Evolutionary conservation across 2,888 invertebrate species (phyloP).

Genomic region (Chrysolina americana): DNA sequence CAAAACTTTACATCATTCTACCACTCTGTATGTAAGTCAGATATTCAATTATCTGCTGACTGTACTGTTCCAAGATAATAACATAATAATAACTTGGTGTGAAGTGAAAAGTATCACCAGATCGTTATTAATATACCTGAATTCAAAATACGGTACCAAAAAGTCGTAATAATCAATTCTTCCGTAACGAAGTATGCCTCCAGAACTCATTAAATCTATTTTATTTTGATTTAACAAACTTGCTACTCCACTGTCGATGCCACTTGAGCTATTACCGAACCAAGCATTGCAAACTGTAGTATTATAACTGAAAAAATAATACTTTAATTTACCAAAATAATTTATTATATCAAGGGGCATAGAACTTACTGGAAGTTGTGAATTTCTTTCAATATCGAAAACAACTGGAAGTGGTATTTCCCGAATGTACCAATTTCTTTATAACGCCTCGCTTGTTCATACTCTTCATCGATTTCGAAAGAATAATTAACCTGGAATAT

Average conservation of each 20-base stretch:
- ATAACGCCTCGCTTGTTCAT: conserved; percentile 32
- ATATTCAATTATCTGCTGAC: too few relatives aligned
- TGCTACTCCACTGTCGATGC: conserved; percentile 59
- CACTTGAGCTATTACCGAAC: conserved; percentile 59
- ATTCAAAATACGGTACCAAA: conserved; percentile 58
- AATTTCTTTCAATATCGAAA: conserved; percentile 55
- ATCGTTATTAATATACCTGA: conserved; percentile 51
- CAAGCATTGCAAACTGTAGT: conserved; percentile 51
- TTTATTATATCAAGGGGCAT: background rate
- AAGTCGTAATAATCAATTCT: conserved; percentile 58
- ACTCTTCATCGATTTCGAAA: conserved; percentile 33
- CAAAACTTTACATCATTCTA: too few relatives aligned
- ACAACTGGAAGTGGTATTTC: conserved; percentile 58
- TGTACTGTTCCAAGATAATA: too few relatives aligned
- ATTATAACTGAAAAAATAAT: conserved; percentile 52
- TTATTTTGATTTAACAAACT: conserved; percentile 55
- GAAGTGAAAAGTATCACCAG: background rate
- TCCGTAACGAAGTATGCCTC: conserved; percentile 52
- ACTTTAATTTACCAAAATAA: too few relatives aligned
- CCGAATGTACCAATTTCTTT: conserved; percentile 51
- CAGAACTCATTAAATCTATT: conserved; percentile 57
- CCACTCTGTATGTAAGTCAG: too few relatives aligned
- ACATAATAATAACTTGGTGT: too few relatives aligned
- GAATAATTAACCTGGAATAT: conserved; percentile 45
- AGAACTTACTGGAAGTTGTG: conserved; percentile 58